Evolutionary conservation across 1,140 invertebrate genomes (phyloP), one percentile per base, ranked within the genome.

Genomic region (Camponotus pennsylvanicus): DNA sequence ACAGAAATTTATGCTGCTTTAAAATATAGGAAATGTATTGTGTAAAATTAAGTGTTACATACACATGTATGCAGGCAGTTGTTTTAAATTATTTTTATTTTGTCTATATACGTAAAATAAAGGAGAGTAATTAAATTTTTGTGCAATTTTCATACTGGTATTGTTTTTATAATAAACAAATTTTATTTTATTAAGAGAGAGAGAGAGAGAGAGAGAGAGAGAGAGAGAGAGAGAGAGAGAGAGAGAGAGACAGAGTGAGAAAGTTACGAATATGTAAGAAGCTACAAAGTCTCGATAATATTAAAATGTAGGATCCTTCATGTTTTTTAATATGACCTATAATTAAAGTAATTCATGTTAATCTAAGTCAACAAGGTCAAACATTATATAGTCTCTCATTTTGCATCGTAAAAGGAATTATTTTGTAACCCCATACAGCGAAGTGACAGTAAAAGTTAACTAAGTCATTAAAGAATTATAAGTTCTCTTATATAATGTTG

Each of bases 301-400:
- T 45, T 82, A 82, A 57, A 59, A 80, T 71, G 37, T 70, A 59
- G 67, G 71, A 70, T 59, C 21, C 37, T 59, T 3, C 21, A 71
- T 82, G 78, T 82, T 82, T 82, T 82, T 82, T 71, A 82, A 82
- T 71, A 40, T 71, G 52, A 82, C 40, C 52, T 71, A 5, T 80
- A 82, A 82, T 71, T 52, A 55, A 71, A 82, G 15, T 71, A 82
- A 71, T 59, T 40, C 13, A 82, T 71, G 67, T 82, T 82, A 71
- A 82, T 82, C 27, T 59, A 45, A 71, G 18, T 82, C 67, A 82
- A 34, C 66, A 40, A 82, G 7, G 66, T 61, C 78, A 82, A 71
- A 59, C 66, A 70, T 80, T 82, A 82, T 34, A 21, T 71, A 59
- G 42, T 82, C 34, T 82, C 37, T 71, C 27, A 59, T 27, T 70